A percentile compares a stretch with the other conserved stretches of the same genome.
Evolutionary conservation across 2,113 vertebrate genomes (phyloP).

Genomic region (Echinops telfairi): DNA sequence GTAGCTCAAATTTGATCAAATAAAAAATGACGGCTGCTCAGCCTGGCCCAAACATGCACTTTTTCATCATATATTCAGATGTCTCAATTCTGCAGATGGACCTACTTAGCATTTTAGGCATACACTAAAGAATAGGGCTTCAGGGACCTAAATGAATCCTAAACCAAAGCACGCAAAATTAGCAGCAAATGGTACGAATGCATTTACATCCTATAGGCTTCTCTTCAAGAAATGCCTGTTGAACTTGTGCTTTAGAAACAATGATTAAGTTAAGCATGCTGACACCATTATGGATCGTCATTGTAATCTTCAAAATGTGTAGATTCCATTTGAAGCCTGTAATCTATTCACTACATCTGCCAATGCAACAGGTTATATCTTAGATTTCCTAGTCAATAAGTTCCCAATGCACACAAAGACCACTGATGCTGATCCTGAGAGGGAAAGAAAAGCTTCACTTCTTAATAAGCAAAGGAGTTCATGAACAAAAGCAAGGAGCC

Average conservation of each 20-base stretch:
- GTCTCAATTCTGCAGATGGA: conserved; percentile 66
- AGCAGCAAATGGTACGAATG: not conserved
- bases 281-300: conserved; percentile 37
- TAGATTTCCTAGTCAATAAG: conserved; percentile 36
- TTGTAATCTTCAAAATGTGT: conserved; percentile 18
- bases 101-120: conserved; percentile 46
- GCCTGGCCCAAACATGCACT: conserved; percentile 3
- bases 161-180: not conserved
- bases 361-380: conserved; percentile 7
- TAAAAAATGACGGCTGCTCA: conserved; percentile 54
- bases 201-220: not conserved
- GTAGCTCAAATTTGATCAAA: conserved; percentile 65
- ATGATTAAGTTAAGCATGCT: conserved; percentile 25
- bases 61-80: conserved; percentile 62
- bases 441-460: not conserved
- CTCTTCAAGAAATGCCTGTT: conserved; percentile 27
- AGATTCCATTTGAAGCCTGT: conserved; percentile 60
- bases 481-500: not conserved
- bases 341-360: not conserved
- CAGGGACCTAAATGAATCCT: not conserved
- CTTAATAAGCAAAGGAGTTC: not conserved
- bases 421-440: not conserved
- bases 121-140: conserved; percentile 24
- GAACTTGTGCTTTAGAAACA: conserved; percentile 43
- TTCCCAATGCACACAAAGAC: conserved; percentile 26